Base-by-base conservation (phyloP, 2,888 invertebrate genomes). In the Opisthograptis luteolata region DNA sequence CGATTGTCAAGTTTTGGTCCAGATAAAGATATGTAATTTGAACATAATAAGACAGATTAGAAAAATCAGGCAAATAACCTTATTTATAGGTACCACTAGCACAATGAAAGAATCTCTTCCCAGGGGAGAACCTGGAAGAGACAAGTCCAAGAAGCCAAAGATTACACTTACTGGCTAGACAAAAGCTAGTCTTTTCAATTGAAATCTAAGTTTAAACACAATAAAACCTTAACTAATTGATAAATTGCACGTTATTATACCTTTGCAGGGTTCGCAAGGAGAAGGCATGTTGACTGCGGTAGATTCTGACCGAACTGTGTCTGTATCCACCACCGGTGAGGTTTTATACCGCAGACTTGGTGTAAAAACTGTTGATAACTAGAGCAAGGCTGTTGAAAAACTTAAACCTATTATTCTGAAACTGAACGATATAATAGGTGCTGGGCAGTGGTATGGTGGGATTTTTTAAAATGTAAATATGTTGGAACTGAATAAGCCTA, bases 191-290 rank as follows among this genome's bases (percentile, higher is more conserved):
- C 1, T 2, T 10, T 4, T 4, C n/a, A n/a, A n/a, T 25, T 9
- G 4, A 10, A 4, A 25, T 2, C 9, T 22, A 2, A n/a, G n/a
- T n/a, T n/a, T n/a, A n/a, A n/a, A n/a, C n/a, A n/a, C n/a, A n/a
- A n/a, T n/a, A n/a, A n/a, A n/a, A n/a, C n/a, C n/a, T n/a, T n/a
- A n/a, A n/a, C n/a, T n/a, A n/a, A n/a, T n/a, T n/a, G n/a, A n/a
- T n/a, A n/a, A n/a, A n/a, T n/a, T n/a, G n/a, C n/a, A n/a, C n/a
- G n/a, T n/a, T n/a, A 22, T 22, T 80, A 81, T 81, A 92, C 92
- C 92, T 90, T 92, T 92, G 75, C 92, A 92, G 48, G 91, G 85
- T 74, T 92, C 92, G 72, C 92, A 92, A 30, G 92, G 92, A 48
- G 91, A 79, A 66, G 92, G 92, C 92, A 92, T 61, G 54, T 51